Base-by-base conservation (phyloP, 2,113 vertebrate genomes). In the Natator depressus region DNA sequence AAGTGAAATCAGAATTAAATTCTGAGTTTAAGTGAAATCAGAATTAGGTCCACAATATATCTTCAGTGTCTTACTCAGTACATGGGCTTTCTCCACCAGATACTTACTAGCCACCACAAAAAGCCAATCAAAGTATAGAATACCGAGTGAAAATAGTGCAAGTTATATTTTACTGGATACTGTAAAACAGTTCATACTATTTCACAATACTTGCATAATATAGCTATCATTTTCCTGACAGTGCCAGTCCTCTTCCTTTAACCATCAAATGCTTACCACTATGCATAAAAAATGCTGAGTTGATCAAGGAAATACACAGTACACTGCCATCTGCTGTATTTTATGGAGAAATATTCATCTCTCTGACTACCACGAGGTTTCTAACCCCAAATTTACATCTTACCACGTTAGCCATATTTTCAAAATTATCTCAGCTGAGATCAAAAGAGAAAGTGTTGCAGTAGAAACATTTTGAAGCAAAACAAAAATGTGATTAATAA, bases 361-460 rank as follows among this genome's bases (percentile, higher is more conserved):
- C 35, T 7, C 16, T 69, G 62, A 69, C 35, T n/a, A 69, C 17
- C 62, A 35, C n/a, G 62, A 69, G 35, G 8, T 69, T 69, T 69
- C 62, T 69, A 69, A 65, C 4, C 16, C 62, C 62, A n/a, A n/a
- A n/a, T 69, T n/a, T 69, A 69, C 47, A 55, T 46, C 10, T 84
- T 38, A 82, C 69, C 85, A 62, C 47, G 25, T 3, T 50, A 59
- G 31, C 47, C 10, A 27, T 31, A 50, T 27, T 69, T 96, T 38
- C 92, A 82, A 69, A 69, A 62, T 91, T 89, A 88, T 55, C 38
- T 94, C 81, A 53, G 0, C 35, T 94, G 75, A 94, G 93, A 80
- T 85, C 47, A 62, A 29, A 59, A 85, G 29, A 92, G 89, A 4
- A 53, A 69, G 12, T 22, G 13, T 25, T 51, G 5, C 31, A 24